phyloP scores from a whole-genome alignment of 2,888 invertebrate genomes.

The Drosophila monieri region DNA sequence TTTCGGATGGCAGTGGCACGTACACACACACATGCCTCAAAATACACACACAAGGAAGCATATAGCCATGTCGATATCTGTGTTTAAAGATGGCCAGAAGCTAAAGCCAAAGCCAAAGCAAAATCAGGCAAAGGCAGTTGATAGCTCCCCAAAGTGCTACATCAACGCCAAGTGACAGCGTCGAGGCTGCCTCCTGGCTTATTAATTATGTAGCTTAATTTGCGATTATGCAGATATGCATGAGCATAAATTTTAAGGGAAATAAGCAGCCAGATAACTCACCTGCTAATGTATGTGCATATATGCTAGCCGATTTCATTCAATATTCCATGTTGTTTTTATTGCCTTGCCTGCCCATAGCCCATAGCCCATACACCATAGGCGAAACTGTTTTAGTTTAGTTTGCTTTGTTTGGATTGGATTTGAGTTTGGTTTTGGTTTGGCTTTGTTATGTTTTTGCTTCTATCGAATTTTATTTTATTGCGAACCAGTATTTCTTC shows the following conservation, averaged over 20 bases:
- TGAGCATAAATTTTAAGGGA: slow-evolving; percentile 67
- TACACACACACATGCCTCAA: slow-evolving; percentile 39
- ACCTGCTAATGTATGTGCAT: slow-evolving; percentile 74
- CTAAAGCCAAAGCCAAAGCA: slow-evolving; percentile 16
- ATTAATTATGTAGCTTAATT: slow-evolving; percentile 78
- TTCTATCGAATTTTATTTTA: slow-evolving; percentile 14
- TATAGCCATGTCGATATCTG: slow-evolving; percentile 14
- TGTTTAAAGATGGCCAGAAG: slow-evolving; percentile 24
- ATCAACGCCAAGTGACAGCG: slow-evolving; percentile 63
- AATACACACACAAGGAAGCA: slow-evolving; percentile 23
- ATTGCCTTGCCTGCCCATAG: slow-evolving; percentile 22
- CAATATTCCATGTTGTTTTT: slow-evolving; percentile 68
- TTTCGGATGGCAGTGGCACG: slow-evolving; percentile 72
- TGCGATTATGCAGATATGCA: slow-evolving; percentile 75
- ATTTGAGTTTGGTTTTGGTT: slow-evolving; percentile 13
- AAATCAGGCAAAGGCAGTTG: slow-evolving; percentile 41
- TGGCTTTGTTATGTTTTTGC: slow-evolving; percentile 3
- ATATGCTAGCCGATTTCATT: slow-evolving; percentile 59
- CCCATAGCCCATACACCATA: background rate
- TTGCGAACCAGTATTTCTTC: slow-evolving; percentile 16
- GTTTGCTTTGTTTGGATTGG: slow-evolving; percentile 34
- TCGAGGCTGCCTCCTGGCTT: slow-evolving; percentile 51
- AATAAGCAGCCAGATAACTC: slow-evolving; percentile 68
- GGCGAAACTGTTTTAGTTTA: slow-evolving; percentile 15
- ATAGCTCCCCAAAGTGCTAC: slow-evolving; percentile 68